phyloP scores from a whole-genome alignment of 2,888 invertebrate species.

The Glyphotaelius pellucidus region DNA sequence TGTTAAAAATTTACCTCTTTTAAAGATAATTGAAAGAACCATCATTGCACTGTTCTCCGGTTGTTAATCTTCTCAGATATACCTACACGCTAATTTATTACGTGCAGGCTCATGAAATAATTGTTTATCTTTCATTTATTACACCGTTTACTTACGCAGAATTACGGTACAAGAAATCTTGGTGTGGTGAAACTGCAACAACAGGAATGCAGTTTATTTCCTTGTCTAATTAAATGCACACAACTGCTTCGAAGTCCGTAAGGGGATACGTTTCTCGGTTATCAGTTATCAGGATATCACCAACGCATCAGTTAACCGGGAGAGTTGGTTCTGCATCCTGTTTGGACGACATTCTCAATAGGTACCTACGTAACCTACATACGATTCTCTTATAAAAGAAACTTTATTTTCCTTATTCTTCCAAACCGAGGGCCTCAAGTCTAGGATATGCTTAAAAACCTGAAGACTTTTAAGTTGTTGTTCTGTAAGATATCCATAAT shows the following conservation, averaged over 20 bases:
- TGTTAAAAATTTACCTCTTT: not conserved
- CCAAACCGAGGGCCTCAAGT: no score
- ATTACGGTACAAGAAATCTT: constrained; percentile 8
- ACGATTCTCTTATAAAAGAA: not conserved
- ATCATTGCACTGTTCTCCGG: not conserved
- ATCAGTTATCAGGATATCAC: not conserved
- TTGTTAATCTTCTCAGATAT: not conserved
- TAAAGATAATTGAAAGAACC: not conserved
- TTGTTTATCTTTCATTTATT: constrained; percentile 18
- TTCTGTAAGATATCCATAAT: no score
- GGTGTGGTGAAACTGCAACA: not conserved
- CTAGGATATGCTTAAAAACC: not conserved
- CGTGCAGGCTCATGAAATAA: not conserved
- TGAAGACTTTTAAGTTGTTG: no score
- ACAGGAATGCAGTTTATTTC: constrained; percentile 32
- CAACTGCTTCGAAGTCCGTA: not conserved
- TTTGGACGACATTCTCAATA: not conserved
- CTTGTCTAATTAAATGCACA: constrained; percentile 33
- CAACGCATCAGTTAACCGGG: not conserved
- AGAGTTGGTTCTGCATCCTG: not conserved
- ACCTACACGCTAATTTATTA: not conserved
- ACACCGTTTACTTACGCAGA: constrained; percentile 7
- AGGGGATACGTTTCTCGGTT: not conserved
- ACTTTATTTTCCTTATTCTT: not conserved
- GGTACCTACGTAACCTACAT: not conserved